Evolutionary conservation across 2,888 invertebrate species (phyloP), one percentile per base, ranked within the genome.

Genomic region (Endomychus coccineus): DNA sequence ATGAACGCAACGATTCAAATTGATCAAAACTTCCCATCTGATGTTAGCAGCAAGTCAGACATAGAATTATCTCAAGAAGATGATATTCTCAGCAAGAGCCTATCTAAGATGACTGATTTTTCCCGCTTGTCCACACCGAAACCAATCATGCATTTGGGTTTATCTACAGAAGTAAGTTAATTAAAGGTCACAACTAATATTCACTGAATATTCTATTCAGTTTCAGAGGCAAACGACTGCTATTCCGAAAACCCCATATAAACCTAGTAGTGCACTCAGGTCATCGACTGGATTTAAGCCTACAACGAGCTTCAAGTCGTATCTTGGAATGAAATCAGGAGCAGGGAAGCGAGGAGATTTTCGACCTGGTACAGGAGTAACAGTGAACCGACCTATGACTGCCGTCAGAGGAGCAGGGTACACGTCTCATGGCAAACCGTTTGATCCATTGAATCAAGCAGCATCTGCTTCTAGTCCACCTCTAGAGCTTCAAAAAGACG

Each of bases 391-490:
- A 37, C 97, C 98, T 1, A 94, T 97, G 75, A 98, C 98, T 2
- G 96, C 97, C 2, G 90, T 97, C 22, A 75, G 92, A 38, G 96
- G 92, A 5, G 96, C 92, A 15, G 98, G 98, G 1, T 98, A 91
- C 64, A 90, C 90, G 3, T 90, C 92, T 2, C 77, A 75, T 55
- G 74, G 66, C 48, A 73, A 71, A 46, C 71, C 71, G 42, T 83
- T 89, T 55, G 84, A 91, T 61, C 88, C 86, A 3, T 67, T 91
- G 40, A 78, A 85, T 51, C 82, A 85, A 46, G 72, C 73, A 13
- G 62, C 67, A 0, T 69, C 68, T 44, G 64, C 65, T 10, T 62
- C 71, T 28, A 73, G 71, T 39, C 78, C 76, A 29, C 72, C 77
- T 4, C 69, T 80, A 30, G 85, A 83, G 56, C 74, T 76, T 34